Conservation (phyloP, 1,140 invertebrate species). For the Rhagoletis pomonella region DNA sequence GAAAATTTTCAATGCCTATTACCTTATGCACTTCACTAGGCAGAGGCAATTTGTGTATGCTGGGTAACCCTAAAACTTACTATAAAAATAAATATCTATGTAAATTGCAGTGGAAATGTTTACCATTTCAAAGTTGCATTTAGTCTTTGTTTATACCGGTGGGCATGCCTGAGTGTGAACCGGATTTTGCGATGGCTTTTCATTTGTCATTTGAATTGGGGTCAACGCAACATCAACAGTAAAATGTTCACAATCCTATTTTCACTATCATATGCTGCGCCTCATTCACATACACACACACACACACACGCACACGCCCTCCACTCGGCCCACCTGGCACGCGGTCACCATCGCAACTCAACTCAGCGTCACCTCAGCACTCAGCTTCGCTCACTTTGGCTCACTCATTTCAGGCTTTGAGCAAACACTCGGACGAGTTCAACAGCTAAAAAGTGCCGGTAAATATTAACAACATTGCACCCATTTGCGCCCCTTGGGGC, state of each 20-base stretch:
- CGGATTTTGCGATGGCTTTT: conserved; percentile 5
- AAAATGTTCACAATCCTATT: not conserved
- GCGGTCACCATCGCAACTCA: not conserved
- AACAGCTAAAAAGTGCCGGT: conserved; percentile 36
- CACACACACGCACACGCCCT: not conserved
- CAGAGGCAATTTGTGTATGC: too few relatives aligned
- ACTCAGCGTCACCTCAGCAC: conserved; percentile 3
- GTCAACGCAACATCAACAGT: conserved; percentile 44
- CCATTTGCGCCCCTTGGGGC: not conserved
- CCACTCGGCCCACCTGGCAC: not conserved
- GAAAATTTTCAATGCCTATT: too few relatives aligned
- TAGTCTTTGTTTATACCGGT: conserved; percentile 16
- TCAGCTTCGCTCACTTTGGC: not conserved
- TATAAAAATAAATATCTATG: not conserved
- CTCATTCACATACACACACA: not conserved
- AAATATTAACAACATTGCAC: conserved; percentile 29
- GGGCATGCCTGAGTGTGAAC: conserved; percentile 14
- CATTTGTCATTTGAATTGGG: conserved; percentile 49
- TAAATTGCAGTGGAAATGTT: not conserved
- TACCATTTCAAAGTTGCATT: not conserved
- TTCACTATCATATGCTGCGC: not conserved
- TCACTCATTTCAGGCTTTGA: conserved; percentile 40
- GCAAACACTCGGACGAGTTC: conserved; percentile 29
- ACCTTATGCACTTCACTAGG: too few relatives aligned
- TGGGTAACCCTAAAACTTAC: not conserved